Base-by-base conservation (phyloP, 2,113 vertebrate genomes). In the Nipponia nippon region DNA sequence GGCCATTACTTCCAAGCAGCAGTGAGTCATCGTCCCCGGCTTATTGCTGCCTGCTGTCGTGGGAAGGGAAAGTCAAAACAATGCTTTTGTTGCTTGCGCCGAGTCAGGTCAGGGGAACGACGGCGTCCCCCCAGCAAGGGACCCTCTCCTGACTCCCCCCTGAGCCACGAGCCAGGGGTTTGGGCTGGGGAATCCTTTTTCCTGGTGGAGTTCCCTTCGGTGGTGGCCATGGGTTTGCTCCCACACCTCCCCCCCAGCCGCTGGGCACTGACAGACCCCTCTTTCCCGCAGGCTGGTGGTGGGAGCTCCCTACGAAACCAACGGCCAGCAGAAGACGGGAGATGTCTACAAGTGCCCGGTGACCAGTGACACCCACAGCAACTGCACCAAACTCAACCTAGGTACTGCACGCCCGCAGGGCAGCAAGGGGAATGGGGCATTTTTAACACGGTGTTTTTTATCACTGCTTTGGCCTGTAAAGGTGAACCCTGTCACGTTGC, bases 311-410 rank as follows among this genome's bases (percentile, higher is more conserved):
- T 98, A 99, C 61, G 99, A 99, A 97, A 99, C 98, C 96, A 99
- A 98, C 1, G 99, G 99, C n/a, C 98, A 98, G 36, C 99, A 99
- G 98, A 99, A 99, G 97, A 99, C 99, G 0, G 99, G 99, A 44
- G 99, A 99, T 7, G 98, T 99, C 84, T 99, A 99, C 98, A 99
- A 99, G 97, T 99, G 99, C 89, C 98, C 99, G 0, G 97, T 99
- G 93, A 97, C 69, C 78, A 98, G 98, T 25, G 97, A 98, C 49
- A 97, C 58, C 56, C 98, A 98, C 18, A 98, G 98, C 55, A 98
- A 99, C 93, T 99, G 99, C 96, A 98, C 98, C 96, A 99, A 99
- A 82, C 99, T 99, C 97, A 99, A 99, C 97, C 98, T 99, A 97
- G 99, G 99, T 99, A 99, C 11, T 2, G 3, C 17, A 3, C 11